Evolutionary conservation across 2,113 vertebrate genomes (phyloP).

Genomic region (Marcusenius ussheri): DNA sequence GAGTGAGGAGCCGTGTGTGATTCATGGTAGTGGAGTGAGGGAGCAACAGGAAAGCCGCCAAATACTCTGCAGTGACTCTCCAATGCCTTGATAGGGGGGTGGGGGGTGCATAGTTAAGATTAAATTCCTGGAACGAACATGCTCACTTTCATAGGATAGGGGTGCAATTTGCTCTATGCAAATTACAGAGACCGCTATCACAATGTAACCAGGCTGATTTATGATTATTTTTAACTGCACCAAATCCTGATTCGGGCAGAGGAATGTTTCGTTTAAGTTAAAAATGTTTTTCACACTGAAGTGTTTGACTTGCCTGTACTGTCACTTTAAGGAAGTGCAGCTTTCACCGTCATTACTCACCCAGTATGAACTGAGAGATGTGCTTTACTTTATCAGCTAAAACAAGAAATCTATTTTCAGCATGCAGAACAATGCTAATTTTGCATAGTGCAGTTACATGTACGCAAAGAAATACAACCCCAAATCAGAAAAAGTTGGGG

Average conservation of each 20-base stretch:
- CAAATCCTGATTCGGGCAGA: not conserved
- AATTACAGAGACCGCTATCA: not conserved
- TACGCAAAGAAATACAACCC: not conserved
- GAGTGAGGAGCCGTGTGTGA: slow-evolving; percentile 59
- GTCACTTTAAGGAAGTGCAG: not conserved
- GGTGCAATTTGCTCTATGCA: not conserved
- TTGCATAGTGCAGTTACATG: not conserved
- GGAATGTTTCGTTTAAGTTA: not conserved
- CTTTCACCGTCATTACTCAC: not conserved
- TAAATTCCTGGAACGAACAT: slow-evolving; percentile 26
- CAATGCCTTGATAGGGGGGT: slow-evolving; percentile 45
- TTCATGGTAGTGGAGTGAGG: slow-evolving; percentile 47
- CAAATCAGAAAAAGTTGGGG: too few species aligned
- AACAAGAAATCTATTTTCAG: not conserved
- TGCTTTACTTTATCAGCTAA: not conserved
- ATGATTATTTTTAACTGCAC: not conserved
- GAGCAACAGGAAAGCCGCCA: slow-evolving; percentile 38
- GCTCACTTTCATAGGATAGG: not conserved
- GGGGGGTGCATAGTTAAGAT: slow-evolving; percentile 40
- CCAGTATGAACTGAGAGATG: not conserved
- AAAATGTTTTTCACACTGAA: not conserved
- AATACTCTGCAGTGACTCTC: slow-evolving; percentile 38
- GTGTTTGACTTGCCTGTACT: not conserved
- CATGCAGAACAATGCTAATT: not conserved
- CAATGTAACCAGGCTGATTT: not conserved